phyloP scores from a whole-genome alignment of 2,888 invertebrate genomes.

The Synanthedon tipuliformis region DNA sequence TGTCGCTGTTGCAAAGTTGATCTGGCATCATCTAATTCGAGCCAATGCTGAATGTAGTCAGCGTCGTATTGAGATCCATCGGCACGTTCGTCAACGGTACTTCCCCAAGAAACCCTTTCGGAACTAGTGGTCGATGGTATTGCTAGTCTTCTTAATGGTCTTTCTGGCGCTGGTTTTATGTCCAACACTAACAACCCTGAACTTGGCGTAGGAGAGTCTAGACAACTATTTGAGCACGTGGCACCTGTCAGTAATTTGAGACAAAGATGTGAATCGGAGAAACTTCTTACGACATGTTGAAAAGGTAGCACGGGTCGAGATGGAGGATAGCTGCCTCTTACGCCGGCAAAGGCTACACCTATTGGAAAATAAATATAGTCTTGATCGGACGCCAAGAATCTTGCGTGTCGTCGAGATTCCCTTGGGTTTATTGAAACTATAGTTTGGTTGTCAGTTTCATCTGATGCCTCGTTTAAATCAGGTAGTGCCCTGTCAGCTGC shows the following conservation, averaged over 20 bases:
- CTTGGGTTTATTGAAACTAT: conserved; percentile 63
- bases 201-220: conserved; percentile 72
- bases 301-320: conserved; percentile 76
- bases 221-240: conserved; percentile 62
- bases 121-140: conserved; percentile 63
- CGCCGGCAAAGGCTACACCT: conserved; percentile 72
- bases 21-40: conserved; percentile 78
- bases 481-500: conserved; percentile 72
- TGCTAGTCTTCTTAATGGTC: conserved; percentile 70
- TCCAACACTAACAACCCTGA: conserved; percentile 73
- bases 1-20: conserved; percentile 77
- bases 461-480: conserved; percentile 79
- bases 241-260: conserved; percentile 75
- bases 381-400: conserved; percentile 71
- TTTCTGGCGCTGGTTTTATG: conserved; percentile 68
- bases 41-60: conserved; percentile 82
- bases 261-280: conserved; percentile 80
- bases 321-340: conserved; percentile 80
- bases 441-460: conserved; percentile 75
- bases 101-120: conserved; percentile 70
- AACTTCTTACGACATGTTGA: conserved; percentile 80
- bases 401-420: conserved; percentile 64
- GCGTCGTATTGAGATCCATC: conserved; percentile 75
- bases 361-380: conserved; percentile 78
- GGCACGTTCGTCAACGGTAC: conserved; percentile 68